Evolutionary conservation across 2,113 vertebrate species (phyloP), one percentile per base, ranked within the genome.

Genomic region (Hippocampus comes): DNA sequence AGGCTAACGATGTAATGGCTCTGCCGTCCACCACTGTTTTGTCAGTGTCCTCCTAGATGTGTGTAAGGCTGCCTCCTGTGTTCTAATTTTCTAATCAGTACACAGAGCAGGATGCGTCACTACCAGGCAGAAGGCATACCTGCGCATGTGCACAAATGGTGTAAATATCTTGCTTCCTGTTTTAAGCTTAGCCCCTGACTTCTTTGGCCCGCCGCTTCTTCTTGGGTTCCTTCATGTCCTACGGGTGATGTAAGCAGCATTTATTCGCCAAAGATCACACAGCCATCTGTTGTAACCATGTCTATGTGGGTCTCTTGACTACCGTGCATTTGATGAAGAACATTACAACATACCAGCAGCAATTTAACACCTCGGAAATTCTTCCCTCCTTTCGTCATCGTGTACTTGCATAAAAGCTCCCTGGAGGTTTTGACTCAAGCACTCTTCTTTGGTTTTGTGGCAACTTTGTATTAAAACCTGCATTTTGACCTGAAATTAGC

Each of bases 1-100:
- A 65, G 73, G 80, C 34, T 27, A 72, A 63, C 88, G 84, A 90
- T 81, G 88, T 87, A 88, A 91, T 76, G 59, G 55, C 25, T 56
- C 55, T 70, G 51, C 68, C 70, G 61, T 79, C 63, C 67, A 59
- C 49, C 56, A 63, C 68, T 46, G 38, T 57, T 63, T 46, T 43
- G 23, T 57, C 34, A 34, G 17, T 2, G 12, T 27, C 17, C 69
- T n/a, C 57, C 56, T 21, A 5, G 49, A 53, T 25, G 55, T 75
- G 71, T 23, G 34, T 69, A 48, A 8, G 25, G 18, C 69, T 30
- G 20, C 46, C 53, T 64, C 55, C 18, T n/a, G 59, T 71, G 61
- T 78, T 73, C 61, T 63, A 17, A 68, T 34, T 27, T 30, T 68
- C 11, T 42, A 57, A 55, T 42, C 3, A 20, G 51, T 56, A 53